Evolutionary conservation across 2,888 invertebrate genomes (phyloP), one percentile per base, ranked within the genome.

Genomic region (Apamea epomidion): DNA sequence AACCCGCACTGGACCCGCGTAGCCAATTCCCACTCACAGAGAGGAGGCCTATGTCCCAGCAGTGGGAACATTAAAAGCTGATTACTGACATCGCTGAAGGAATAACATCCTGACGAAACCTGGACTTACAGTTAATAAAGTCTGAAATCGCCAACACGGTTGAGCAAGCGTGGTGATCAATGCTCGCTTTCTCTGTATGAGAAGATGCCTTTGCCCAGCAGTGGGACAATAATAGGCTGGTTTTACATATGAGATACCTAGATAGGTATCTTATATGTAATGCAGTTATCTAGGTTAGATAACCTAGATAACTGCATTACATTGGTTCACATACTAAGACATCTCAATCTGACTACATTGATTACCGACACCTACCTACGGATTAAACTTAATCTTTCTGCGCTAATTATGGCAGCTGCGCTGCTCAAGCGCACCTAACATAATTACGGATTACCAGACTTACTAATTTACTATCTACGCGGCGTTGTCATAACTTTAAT

Each of bases 381-480:
- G 51, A 14, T 62, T 45, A 29, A 48, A 32, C 42, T 48, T 58
- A 48, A 58, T 48, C 64, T 45, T 54, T 8, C 14, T 48, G 48
- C 8, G 16, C 37, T 67, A 67, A 67, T 51, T 42, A 81, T n/a
- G 48, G 48, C 29, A 42, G 18, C 25, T 79, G 65, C 32, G 29
- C 45, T 62, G 18, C 48, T 82, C 37, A 29, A 45, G 60, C 58
- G n/a, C 83, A 62, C 32, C 14, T 32, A 45, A 51, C 25, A 32
- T 62, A 25, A 48, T 75, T 68, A 54, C 42, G 7, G 67, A 60
- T 42, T 79, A 42, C 16, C n/a, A 45, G 54, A 48, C 71, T 51
- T 25, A 51, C 32, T 51, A 25, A 16, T 78, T 51, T 45, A 37
- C 7, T 60, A 25, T 60, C 45, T 29, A 29, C 25, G 45, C 76